phyloP scores from a whole-genome alignment of 2,888 invertebrate species.

The Syrista parreyssii region DNA sequence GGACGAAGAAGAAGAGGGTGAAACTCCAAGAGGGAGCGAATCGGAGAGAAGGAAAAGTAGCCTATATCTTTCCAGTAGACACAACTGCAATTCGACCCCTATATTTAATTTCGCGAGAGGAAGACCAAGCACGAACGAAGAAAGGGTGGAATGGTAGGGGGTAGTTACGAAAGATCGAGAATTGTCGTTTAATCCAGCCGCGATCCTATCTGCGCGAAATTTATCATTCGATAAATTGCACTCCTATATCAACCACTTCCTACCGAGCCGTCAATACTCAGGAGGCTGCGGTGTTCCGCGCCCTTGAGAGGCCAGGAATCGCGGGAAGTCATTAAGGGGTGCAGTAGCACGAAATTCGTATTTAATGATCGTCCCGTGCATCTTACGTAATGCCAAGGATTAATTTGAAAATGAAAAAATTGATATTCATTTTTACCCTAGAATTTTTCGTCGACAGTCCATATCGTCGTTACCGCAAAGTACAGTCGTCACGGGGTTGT shows the following conservation, averaged over 20 bases:
- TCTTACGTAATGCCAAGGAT: neutral
- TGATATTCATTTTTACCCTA: neutral
- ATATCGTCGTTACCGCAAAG: neutral
- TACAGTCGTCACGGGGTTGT: neutral
- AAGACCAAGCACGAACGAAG: constrained; percentile 29
- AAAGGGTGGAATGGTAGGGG: constrained; percentile 24
- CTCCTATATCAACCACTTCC: constrained; percentile 54
- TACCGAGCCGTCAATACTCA: constrained; percentile 47
- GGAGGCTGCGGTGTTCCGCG: constrained; percentile 37
- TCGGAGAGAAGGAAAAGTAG: constrained; percentile 28
- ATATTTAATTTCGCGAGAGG: constrained; percentile 60
- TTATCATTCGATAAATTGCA: constrained; percentile 65
- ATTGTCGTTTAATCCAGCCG: constrained; percentile 64
- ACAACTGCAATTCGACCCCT: constrained; percentile 58
- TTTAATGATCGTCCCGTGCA: neutral
- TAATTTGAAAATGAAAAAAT: neutral
- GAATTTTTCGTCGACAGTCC: neutral
- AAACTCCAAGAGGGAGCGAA: constrained; percentile 21
- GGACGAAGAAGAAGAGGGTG: constrained; percentile 18
- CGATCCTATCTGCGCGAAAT: constrained; percentile 63
- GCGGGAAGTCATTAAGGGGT: neutral
- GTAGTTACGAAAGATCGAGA: constrained; percentile 40
- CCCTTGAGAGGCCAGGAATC: neutral
- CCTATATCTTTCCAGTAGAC: constrained; percentile 52
- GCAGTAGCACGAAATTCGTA: neutral